A percentile compares a stretch with the other conserved stretches of the same genome.
phyloP scores from a whole-genome alignment of 2,113 vertebrate species.

The Asarcornis scutulata region DNA sequence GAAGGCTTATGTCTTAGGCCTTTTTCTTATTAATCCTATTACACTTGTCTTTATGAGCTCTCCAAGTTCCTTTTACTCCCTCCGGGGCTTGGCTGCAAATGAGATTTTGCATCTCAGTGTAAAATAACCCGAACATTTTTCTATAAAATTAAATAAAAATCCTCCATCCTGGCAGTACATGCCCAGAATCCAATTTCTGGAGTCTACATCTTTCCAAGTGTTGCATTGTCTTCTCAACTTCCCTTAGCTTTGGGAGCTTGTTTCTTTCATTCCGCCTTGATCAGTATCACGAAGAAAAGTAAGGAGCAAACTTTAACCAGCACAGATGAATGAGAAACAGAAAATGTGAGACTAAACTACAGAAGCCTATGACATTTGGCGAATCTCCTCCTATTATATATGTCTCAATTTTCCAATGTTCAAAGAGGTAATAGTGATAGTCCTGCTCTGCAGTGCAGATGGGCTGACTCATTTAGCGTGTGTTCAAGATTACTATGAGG shows the following conservation, averaged over 20 bases:
- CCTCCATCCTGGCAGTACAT: slow-evolving; percentile 66
- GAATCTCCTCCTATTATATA: neutral
- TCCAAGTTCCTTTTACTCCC: slow-evolving; percentile 75
- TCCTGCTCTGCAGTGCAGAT: neutral
- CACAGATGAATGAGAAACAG: neutral
- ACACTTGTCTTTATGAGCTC: slow-evolving; percentile 80
- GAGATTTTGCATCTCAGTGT: slow-evolving; percentile 79
- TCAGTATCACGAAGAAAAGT: neutral
- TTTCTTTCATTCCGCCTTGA: neutral
- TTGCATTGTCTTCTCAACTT: slow-evolving; percentile 66
- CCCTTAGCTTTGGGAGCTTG: slow-evolving; percentile 7
- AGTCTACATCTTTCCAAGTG: slow-evolving; percentile 63
- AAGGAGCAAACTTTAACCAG: slow-evolving; percentile 23
- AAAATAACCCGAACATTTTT: slow-evolving; percentile 79
- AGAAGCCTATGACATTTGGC: neutral
- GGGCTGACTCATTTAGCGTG: neutral
- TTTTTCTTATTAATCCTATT: slow-evolving; percentile 83
- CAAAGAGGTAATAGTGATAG: neutral
- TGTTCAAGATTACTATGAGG: neutral
- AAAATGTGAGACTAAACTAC: neutral
- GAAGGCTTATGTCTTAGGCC: slow-evolving; percentile 74
- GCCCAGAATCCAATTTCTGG: slow-evolving; percentile 77
- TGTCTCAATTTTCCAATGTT: neutral
- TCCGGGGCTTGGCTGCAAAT: slow-evolving; percentile 76
- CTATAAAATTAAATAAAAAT: slow-evolving; percentile 83